phyloP scores from a whole-genome alignment of 2,888 invertebrate genomes.

The Drosophila colorata region DNA sequence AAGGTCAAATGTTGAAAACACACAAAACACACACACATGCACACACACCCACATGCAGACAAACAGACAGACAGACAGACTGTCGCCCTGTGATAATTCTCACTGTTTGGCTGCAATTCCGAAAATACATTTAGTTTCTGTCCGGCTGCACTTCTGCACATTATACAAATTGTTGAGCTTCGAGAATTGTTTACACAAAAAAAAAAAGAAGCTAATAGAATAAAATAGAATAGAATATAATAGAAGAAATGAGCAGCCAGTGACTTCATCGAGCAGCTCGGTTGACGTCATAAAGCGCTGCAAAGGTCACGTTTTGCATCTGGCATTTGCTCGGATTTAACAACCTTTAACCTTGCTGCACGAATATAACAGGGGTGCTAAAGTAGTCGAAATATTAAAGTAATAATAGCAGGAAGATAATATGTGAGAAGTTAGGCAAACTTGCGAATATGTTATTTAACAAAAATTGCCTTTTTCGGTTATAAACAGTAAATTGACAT shows the following conservation, averaged over 20 bases:
- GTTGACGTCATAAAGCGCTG: slow-evolving; percentile 44
- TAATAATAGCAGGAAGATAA: background rate
- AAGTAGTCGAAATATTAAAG: background rate
- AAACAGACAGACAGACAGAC: slow-evolving; percentile 14
- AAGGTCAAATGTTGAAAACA: slow-evolving; percentile 56
- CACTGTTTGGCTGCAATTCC: slow-evolving; percentile 33
- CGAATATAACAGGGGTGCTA: background rate
- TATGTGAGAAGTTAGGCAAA: no score
- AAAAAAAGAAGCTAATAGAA: background rate
- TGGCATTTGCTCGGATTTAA: slow-evolving; percentile 21
- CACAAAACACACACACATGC: slow-evolving; percentile 8
- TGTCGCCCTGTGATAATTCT: slow-evolving; percentile 5
- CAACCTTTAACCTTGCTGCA: slow-evolving; percentile 13
- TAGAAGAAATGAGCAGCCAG: slow-evolving; percentile 36
- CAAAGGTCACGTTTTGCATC: slow-evolving; percentile 44
- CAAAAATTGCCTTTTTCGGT: no score
- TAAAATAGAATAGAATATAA: slow-evolving; percentile 2
- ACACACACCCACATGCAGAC: background rate
- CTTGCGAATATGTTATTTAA: no score
- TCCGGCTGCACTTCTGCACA: slow-evolving; percentile 15
- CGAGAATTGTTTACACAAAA: slow-evolving; percentile 16
- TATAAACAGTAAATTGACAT: no score
- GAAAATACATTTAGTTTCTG: slow-evolving; percentile 1
- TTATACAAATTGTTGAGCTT: slow-evolving; percentile 32
- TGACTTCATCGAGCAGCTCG: slow-evolving; percentile 57